Base-by-base conservation (phyloP, 2,888 invertebrate species). In the Trichogramma dendrolimi region DNA sequence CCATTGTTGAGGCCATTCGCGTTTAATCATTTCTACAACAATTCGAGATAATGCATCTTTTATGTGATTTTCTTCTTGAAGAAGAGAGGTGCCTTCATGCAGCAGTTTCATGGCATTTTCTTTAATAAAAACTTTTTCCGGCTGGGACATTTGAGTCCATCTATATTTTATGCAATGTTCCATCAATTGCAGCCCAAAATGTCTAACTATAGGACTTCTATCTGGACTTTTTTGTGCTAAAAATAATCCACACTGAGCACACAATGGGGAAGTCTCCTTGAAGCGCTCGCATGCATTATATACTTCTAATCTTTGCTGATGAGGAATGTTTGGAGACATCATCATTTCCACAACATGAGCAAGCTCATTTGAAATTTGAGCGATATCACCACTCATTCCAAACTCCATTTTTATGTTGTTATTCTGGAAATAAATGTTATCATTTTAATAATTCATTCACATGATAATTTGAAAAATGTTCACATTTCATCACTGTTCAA, bases 1-100 rank as follows among this genome's bases (percentile, higher is more conserved):
- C 96, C 96, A 97, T 68, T 96, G 92, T 75, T 96, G 96, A 0
- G 97, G 97, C 97, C 96, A 97, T 77, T 96, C 96, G 7, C 96
- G 84, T 75, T 96, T 96, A 58, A 94, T 91, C 89, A 97, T 94
- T 81, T 97, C 96, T 0, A 97, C 96, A 58, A 96, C 87, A n/a
- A 96, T 90, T 54, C 95, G 84, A 10, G 94, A 91, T 4, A 92
- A 78, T 1, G 91, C 93, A 77, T 93, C 92, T 78, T 93, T 92
- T 70, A 93, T 85, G 72, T 92, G 92, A 8, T 86, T 85, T 54
- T 83, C 81, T 68, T 87, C 87, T 66, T 86, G 85, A 53, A 89
- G 84, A 38, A 91, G 84, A 71, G 87, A 86, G 8, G 91, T 91
- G 62, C 93, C 90, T 75, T 88, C 86, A 62, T 85, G 83, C 6